phyloP scores from a whole-genome alignment of 2,888 invertebrate genomes.

The Andrena fulva region DNA sequence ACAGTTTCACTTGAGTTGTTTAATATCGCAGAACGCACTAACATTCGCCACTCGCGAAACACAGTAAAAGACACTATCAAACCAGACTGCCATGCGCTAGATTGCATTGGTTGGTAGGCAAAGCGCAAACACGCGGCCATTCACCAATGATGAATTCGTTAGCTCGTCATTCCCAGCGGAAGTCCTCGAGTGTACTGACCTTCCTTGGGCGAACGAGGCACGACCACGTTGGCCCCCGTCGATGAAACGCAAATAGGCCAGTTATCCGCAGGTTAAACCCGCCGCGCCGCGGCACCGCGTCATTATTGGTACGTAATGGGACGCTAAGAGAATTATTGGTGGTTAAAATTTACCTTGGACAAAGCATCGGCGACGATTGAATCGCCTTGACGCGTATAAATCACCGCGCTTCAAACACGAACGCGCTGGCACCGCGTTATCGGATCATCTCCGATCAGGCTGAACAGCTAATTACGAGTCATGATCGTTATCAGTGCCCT shows the following conservation, averaged over 20 bases:
- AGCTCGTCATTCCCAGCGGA: background rate
- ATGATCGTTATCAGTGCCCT: background rate
- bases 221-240: background rate
- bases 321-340: slow-evolving; percentile 18
- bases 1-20: too few species aligned
- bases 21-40: too few species aligned
- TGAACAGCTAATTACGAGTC: slow-evolving; percentile 1
- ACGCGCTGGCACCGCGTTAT: background rate
- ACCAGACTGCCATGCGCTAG: too few species aligned
- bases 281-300: background rate
- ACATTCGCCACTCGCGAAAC: too few species aligned
- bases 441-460: background rate
- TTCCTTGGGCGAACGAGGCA: background rate
- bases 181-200: background rate
- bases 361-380: background rate
- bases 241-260: slow-evolving; percentile 20
- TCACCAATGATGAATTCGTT: slow-evolving; percentile 26
- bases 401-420: background rate
- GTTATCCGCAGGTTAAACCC: slow-evolving; percentile 16
- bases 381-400: background rate
- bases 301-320: slow-evolving; percentile 31
- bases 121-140: slow-evolving; percentile 3
- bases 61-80: too few species aligned
- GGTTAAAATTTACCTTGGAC: slow-evolving; percentile 18
- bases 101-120: too few species aligned